A percentile compares a stretch with the other conserved stretches of the same genome.
Conservation (phyloP, 2,113 vertebrate genomes). For the Aegithalos caudatus region DNA sequence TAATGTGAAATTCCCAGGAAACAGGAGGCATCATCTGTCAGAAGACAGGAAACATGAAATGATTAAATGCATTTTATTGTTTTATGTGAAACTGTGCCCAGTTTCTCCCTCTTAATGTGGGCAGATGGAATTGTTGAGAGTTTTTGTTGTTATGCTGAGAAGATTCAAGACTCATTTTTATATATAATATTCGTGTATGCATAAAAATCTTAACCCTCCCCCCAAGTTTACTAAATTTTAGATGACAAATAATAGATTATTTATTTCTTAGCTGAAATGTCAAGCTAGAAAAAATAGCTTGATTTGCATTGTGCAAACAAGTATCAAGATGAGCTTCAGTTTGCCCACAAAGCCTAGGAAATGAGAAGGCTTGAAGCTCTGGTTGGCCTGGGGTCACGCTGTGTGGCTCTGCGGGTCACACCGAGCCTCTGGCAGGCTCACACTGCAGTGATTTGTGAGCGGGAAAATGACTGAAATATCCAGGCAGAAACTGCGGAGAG, state of each 20-base stretch:
- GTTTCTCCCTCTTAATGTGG: slow-evolving; percentile 37
- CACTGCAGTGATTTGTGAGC: not conserved
- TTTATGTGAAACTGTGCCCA: slow-evolving; percentile 55
- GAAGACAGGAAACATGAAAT: slow-evolving; percentile 19
- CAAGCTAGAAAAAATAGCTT: not conserved
- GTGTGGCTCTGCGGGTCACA: not conserved
- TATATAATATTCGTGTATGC: not conserved
- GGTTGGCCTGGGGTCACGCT: not conserved
- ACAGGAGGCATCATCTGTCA: slow-evolving; percentile 25
- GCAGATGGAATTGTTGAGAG: slow-evolving; percentile 25
- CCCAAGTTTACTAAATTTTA: not conserved
- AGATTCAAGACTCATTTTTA: not conserved
- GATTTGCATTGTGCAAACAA: not conserved
- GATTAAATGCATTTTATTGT: slow-evolving; percentile 44
- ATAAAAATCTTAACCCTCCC: not conserved
- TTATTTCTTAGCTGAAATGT: not conserved
- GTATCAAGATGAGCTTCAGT: not conserved
- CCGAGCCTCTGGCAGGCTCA: not conserved
- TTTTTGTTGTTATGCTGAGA: not conserved
- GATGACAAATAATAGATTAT: not conserved
- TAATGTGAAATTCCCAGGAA: slow-evolving; percentile 38
- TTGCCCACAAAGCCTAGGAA: not conserved
- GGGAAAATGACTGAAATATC: not conserved
- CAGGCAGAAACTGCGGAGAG: not conserved
- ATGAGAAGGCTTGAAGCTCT: not conserved